Evolutionary conservation across 2,113 vertebrate species (phyloP), one percentile per base, ranked within the genome.

Genomic region (Lathamus discolor): DNA sequence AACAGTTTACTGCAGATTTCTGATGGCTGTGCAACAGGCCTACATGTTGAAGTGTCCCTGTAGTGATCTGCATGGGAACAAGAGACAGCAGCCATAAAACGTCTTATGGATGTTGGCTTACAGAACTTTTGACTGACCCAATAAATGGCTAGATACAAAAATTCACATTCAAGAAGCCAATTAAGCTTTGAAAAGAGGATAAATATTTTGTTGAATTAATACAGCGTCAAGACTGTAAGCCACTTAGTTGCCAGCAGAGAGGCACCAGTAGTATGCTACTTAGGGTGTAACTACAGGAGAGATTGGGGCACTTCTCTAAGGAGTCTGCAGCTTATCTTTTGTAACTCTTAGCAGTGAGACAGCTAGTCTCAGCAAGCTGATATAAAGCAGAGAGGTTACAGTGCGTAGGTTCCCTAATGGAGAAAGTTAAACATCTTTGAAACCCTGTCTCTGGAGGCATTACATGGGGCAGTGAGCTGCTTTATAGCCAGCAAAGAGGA

Each of bases 41-140:
- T 31, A 1, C 0, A 0, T 16, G 2, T 52, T 41, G 35, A n/a
- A 67, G 6, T 1, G 6, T n/a, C 10, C 28, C 41, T 23, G 8
- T 16, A 74, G 44, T 35, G 76, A 7, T 20, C 84, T 66, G 14
- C 37, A 33, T 0, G 1, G 20, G 23, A 6, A 41, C 43, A 51
- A 61, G 72, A 27, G n/a, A 80, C 25, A 63, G n/a, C 31, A 83
- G 27, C 64, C 35, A 3, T 16, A 66, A 11, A 73, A 33, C 5
- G 28, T 0, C 19, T 63, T 51, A 28, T 83, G 51, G 6, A 3
- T 79, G 7, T 3, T 79, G 76, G 52, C 23, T 72, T 41, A 52
- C 8, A 62, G 46, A 66, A 63, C 17, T 86, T 84, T 51, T 55
- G 49, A 81, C 17, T 49, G 37, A 77, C 2, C 7, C 9, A 39